A percentile compares a stretch with the other conserved stretches of the same genome.
phyloP scores from a whole-genome alignment of 2,888 invertebrate species.

The Serripes groenlandicus region DNA sequence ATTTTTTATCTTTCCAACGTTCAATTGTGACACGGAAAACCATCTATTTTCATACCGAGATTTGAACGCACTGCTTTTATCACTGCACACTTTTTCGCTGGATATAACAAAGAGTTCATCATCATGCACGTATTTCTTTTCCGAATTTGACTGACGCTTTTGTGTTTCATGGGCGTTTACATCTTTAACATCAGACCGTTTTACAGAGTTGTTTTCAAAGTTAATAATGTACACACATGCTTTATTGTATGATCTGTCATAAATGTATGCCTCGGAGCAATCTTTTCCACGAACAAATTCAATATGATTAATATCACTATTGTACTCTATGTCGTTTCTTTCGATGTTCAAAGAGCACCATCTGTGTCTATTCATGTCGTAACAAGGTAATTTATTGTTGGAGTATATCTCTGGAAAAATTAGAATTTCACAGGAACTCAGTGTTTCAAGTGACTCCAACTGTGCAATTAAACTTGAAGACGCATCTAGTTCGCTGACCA shows the following conservation, averaged over 20 bases:
- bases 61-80: background rate
- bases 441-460: background rate
- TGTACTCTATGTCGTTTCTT: background rate
- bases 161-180: no score
- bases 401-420: background rate
- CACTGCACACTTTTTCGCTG: background rate
- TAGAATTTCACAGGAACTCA: background rate
- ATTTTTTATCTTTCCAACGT: background rate
- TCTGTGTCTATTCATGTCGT: background rate
- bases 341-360: constrained; percentile 8
- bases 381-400: background rate
- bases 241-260: no score
- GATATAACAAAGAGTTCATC: background rate
- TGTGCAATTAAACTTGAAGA: background rate
- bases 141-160: no score
- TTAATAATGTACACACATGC: background rate
- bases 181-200: background rate
- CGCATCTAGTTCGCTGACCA: background rate
- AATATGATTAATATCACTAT: background rate
- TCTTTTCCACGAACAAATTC: background rate
- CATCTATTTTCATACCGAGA: background rate
- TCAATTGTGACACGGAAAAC: background rate
- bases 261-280: background rate
- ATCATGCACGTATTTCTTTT: background rate
- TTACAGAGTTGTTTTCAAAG: background rate